Evolutionary conservation across 2,113 vertebrate genomes (phyloP), one percentile per base, ranked within the genome.

Genomic region (Acrocephalus arundinaceus): DNA sequence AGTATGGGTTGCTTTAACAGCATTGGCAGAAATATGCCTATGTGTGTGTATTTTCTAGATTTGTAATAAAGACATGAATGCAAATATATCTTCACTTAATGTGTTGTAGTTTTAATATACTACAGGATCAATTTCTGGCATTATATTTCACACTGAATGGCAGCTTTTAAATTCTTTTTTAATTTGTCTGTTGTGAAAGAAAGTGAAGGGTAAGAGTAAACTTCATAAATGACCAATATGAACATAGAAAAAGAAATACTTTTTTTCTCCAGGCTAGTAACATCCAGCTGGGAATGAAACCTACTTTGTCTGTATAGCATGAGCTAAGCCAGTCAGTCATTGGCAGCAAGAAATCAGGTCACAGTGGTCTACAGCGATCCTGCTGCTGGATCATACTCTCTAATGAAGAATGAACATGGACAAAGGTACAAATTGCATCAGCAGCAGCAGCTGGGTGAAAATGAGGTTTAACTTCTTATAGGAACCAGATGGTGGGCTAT

Each of bases 381-480:
- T 90, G 76, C 85, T 94, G 93, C 85, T 86, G 85, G 71, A 83
- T 57, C 8, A 0, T 67, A 16, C 59, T 81, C 46, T 71, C 57
- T 67, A 49, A 62, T 4, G 5, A 89, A 88, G 85, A 86, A 74
- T 2, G 2, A 63, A 10, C 57, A 49, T 57, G 79, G 79, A 76
- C 83, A 88, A 90, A 91, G 92, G 85, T 95, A 74, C 63, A 84
- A 78, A 94, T 63, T 88, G 76, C 85, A 86, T 49, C 89, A 94
- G 67, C 82, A 86, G 67, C 75, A 96, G 89, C 94, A 97, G 90
- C 95, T 95, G 90, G 57, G 85, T 68, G 45, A 90, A 97, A 97
- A 96, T 82, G 87, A 95, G 85, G 78, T 94, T 94, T 93, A 87
- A 71, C 75, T 91, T 76, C 93, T 87, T 90, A 86, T 88, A 81